Base-by-base conservation (phyloP, 2,888 invertebrate species). In the Chymomyza caudatula region DNA sequence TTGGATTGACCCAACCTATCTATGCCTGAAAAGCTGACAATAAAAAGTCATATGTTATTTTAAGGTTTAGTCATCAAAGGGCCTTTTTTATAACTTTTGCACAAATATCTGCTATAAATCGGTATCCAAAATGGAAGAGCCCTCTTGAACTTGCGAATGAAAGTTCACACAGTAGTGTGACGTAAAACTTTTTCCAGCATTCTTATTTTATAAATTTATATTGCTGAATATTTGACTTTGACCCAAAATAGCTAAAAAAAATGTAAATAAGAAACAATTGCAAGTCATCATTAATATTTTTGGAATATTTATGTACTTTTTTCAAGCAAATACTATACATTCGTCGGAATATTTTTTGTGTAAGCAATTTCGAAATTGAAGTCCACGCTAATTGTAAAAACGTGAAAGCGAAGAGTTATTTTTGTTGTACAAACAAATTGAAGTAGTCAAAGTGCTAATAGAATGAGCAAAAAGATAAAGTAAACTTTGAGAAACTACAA, bases 381-480 rank as follows among this genome's bases (percentile, higher is more conserved):
- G 29, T 11, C 29, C 29, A 11, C 29, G 29, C 47, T 47, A 47
- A 47, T 47, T 47, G 19, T 15, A 47, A 19, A 47, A 47, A 47
- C 47, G 47, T 47, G 47, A 17, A 47, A 47, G 19, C 19, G 15
- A 15, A 2, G 47, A 47, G 19, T 47, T 47, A 47, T 47, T 47
- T 47, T 47, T 15, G 3, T 19, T 47, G 47, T 17, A 11, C 29
- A 37, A 37, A 47, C 15, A 15, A 47, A 47, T 47, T 47, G 29
- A 37, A 37, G 47, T 47, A 47, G 19, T 5, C 15, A 17, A 47
- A 47, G 47, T 47, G 47, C 15, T 19, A 47, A 37, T 6, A 15
- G n/a, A n/a, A n/a, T n/a, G n/a, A 47, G 17, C 47, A 47, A 17
- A 15, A 17, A 47, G 3, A 42, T 60, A 70, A 58, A 57, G 54